Conservation (phyloP, 1,140 invertebrate genomes). For the Drosophila kohkoa region DNA sequence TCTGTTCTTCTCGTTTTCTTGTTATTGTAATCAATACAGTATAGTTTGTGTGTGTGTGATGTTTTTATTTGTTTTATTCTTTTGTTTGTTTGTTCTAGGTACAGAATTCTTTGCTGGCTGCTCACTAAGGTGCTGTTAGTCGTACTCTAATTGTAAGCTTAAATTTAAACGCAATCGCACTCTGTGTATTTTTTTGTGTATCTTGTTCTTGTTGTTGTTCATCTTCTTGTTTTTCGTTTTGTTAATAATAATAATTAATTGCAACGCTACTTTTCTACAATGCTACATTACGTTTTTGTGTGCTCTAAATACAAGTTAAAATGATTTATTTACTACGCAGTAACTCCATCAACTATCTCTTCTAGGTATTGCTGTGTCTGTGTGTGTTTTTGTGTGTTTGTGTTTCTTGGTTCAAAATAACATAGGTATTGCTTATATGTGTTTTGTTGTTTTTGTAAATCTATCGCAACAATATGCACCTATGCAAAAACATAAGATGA, state of each 20-base stretch:
- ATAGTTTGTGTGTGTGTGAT: constrained; percentile 38
- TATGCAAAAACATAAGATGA: constrained; percentile 80
- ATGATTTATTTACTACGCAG: constrained; percentile 73
- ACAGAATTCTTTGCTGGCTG: constrained; percentile 75
- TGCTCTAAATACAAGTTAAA: constrained; percentile 79
- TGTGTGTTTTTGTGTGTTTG: constrained; percentile 32
- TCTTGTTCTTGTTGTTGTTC: constrained; percentile 25
- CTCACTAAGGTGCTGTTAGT: constrained; percentile 71
- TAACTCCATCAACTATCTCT: constrained; percentile 72
- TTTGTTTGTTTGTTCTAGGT: constrained; percentile 62
- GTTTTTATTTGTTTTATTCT: constrained; percentile 14
- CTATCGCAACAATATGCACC: constrained; percentile 76
- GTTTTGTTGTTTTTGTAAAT: constrained; percentile 52
- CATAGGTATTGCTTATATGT: constrained; percentile 64
- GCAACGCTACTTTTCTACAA: constrained; percentile 79
- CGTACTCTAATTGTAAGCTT: constrained; percentile 68
- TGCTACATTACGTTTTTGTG: constrained; percentile 61
- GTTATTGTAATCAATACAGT: constrained; percentile 56
- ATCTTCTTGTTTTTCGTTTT: constrained; percentile 22
- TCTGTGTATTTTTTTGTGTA: constrained; percentile 23
- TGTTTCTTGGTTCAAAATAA: constrained; percentile 63
- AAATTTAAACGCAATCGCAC: constrained; percentile 66
- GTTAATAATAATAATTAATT: constrained; percentile 57
- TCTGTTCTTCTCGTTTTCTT: constrained; percentile 4
- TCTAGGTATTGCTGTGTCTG: constrained; percentile 17